These are phyloP conservation scores for Arge pagana DNA, from an alignment of 2,888 invertebrate genomes.

Conservation along the genomic window DNA sequence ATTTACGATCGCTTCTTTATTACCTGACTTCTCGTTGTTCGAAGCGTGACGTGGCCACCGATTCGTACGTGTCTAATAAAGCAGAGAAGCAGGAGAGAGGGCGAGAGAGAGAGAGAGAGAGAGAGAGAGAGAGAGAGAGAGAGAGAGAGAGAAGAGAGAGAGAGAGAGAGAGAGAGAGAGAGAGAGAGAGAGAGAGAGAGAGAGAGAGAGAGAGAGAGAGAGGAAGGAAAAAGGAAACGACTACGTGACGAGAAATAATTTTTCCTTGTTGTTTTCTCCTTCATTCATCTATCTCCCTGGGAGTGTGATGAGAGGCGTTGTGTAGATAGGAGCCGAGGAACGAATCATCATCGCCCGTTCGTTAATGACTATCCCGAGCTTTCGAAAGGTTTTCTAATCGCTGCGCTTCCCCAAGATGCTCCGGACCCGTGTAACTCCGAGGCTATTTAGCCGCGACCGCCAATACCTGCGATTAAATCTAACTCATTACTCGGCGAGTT, in stretches of 20 bases:
- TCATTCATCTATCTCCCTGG: too few relatives aligned
- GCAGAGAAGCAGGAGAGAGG: constrained; percentile 19
- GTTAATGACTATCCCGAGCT: too few relatives aligned
- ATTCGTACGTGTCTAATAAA: too few relatives aligned
- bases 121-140: constrained; percentile 6
- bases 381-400: too few relatives aligned
- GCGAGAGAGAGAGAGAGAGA: background rate
- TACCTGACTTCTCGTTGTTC: too few relatives aligned
- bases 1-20: constrained; percentile 29
- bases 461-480: constrained; percentile 15
- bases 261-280: constrained; percentile 25
- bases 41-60: too few relatives aligned
- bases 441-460: constrained; percentile 5
- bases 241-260: constrained; percentile 20
- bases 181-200: constrained; percentile 14
- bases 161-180: constrained; percentile 1
- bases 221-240: constrained; percentile 5
- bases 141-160: constrained; percentile 5
- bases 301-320: too few relatives aligned
- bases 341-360: too few relatives aligned
- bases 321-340: too few relatives aligned
- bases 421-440: too few relatives aligned
- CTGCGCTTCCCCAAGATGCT: too few relatives aligned
- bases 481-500: constrained; percentile 14
- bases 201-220: constrained; percentile 1